A percentile compares a stretch with the other conserved stretches of the same genome.
Evolutionary conservation across 2,888 invertebrate genomes (phyloP).

Genomic region (Coenonympha arcania): DNA sequence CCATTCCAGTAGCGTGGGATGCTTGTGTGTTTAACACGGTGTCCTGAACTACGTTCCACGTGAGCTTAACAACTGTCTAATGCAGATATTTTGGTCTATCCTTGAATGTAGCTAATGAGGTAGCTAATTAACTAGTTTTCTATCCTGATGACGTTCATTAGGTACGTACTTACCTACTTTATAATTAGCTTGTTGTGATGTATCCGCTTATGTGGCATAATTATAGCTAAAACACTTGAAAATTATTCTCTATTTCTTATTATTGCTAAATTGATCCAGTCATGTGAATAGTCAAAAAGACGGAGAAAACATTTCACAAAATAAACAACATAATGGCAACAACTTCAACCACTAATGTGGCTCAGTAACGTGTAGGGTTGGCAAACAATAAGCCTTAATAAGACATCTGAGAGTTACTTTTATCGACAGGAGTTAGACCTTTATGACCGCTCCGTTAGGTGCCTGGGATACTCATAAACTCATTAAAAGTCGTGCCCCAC

Average conservation of each 20-base stretch:
- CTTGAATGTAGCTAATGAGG: no score
- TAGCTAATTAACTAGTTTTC: no score
- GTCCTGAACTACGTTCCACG: no score
- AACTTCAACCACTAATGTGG: constrained; percentile 8
- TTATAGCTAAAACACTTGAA: no score
- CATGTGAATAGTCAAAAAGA: not conserved
- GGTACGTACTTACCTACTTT: no score
- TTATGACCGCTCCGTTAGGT: constrained; percentile 21
- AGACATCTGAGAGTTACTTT: constrained; percentile 41
- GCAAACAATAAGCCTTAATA: constrained; percentile 38
- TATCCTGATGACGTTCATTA: no score
- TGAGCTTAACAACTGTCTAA: no score
- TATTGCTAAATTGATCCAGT: not conserved
- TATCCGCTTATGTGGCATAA: no score
- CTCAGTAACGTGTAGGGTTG: constrained; percentile 9
- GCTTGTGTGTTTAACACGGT: no score
- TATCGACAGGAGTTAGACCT: constrained; percentile 35
- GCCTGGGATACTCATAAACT: constrained; percentile 57
- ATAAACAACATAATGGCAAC: not conserved
- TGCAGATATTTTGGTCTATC: no score
- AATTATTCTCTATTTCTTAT: not conserved
- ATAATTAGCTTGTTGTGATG: no score
- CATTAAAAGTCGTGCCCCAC: constrained; percentile 66
- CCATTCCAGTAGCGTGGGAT: no score
- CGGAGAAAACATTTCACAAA: not conserved